Conservation (phyloP, 2,113 vertebrate genomes). For the Helogale parvula region DNA sequence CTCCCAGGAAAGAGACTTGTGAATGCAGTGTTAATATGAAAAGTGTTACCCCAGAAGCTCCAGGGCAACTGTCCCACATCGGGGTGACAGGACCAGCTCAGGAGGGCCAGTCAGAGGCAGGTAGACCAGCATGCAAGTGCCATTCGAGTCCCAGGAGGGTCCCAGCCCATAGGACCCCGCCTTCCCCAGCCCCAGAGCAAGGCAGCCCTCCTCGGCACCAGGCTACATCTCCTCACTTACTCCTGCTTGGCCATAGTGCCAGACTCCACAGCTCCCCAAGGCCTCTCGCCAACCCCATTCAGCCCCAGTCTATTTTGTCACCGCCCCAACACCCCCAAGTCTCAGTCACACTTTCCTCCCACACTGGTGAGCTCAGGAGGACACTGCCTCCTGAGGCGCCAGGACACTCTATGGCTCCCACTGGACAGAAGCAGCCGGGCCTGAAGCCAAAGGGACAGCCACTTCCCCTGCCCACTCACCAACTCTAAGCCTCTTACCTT, state of each 20-base stretch:
- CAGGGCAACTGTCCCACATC: not conserved
- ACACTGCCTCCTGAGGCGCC: not conserved
- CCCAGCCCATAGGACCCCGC: not conserved
- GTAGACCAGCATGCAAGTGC: rapidly evolving
- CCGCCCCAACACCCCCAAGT: not conserved
- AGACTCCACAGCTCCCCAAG: not conserved
- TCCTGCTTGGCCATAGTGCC: not conserved
- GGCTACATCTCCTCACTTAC: not conserved
- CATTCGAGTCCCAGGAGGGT: not conserved
- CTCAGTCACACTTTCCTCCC: not conserved
- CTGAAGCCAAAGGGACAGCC: not conserved
- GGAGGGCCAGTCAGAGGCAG: not conserved
- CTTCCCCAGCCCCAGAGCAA: not conserved
- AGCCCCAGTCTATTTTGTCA: not conserved
- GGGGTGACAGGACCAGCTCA: not conserved
- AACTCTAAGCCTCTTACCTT: slow-evolving; percentile 88
- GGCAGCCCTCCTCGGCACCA: not conserved
- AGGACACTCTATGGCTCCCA: rapidly evolving
- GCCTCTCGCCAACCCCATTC: not conserved
- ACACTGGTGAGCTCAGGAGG: not conserved
- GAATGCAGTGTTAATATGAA: not conserved
- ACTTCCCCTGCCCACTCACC: not conserved
- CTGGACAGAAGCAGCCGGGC: not conserved
- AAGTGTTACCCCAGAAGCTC: not conserved
- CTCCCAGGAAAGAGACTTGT: not conserved